A percentile compares a stretch with the other conserved stretches of the same genome.
Evolutionary conservation across 2,797 vertebrate genomes (phyloP).

Genomic region (Etheostoma perlongum): DNA sequence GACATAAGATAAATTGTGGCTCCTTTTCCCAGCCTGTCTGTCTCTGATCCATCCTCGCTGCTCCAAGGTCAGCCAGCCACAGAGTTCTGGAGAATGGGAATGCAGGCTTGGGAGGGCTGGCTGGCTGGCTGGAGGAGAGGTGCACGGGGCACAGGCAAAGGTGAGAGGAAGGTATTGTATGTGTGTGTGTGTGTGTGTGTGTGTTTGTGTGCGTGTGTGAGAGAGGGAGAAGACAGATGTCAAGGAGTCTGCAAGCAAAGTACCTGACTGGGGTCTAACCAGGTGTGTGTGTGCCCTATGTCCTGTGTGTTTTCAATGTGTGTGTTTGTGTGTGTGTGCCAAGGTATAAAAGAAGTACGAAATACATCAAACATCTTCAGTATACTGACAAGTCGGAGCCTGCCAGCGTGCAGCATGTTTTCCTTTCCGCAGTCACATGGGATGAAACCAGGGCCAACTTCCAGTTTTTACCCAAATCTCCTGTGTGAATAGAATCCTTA

Average conservation of each 20-base stretch:
- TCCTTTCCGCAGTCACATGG: conserved; percentile 31
- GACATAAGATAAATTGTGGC: conserved; percentile 80
- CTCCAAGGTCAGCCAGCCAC: conserved; percentile 84
- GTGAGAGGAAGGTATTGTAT: conserved; percentile 23
- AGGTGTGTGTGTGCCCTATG: conserved; percentile 59
- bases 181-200: conserved; percentile 14
- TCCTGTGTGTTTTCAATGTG: conserved; percentile 50
- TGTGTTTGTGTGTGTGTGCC: conserved; percentile 29
- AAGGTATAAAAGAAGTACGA: conserved; percentile 41
- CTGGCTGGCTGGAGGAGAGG: conserved; percentile 38
- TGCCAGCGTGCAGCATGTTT: conserved; percentile 48
- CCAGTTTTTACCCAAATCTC: conserved; percentile 23
- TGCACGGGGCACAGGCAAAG: conserved; percentile 29
- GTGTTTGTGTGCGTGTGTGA: conserved; percentile 1
- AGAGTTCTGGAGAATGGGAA: conserved; percentile 65
- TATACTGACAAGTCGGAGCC: conserved; percentile 38
- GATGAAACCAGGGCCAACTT: conserved; percentile 26
- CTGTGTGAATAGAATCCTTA: conserved; percentile 4
- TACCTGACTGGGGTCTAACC: conserved; percentile 71
- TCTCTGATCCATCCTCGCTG: conserved; percentile 76
- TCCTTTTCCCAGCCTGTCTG: conserved; percentile 74
- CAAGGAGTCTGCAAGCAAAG: conserved; percentile 55
- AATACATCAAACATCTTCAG: conserved; percentile 53
- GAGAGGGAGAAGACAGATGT: conserved; percentile 64
- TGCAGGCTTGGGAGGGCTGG: conserved; percentile 38